Evolutionary conservation across 2,888 invertebrate genomes (phyloP), one percentile per base, ranked within the genome.

Genomic region (Drosophila niveifrons): DNA sequence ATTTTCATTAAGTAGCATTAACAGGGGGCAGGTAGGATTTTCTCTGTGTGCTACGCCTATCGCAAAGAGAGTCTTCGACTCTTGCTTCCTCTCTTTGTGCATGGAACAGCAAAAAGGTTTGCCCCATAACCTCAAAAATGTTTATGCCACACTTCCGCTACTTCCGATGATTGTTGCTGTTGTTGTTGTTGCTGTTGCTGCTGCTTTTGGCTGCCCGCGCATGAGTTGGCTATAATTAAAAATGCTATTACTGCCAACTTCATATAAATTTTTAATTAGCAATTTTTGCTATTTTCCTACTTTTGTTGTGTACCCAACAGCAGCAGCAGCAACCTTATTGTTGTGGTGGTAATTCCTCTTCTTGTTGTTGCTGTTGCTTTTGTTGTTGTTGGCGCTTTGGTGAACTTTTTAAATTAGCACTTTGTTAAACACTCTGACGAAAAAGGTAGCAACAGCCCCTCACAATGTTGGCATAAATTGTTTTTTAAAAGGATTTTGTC

Each of bases 261-360:
- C 88, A 88, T 89, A 91, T 91, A 91, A 88, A 91, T 91, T 91
- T 91, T 91, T 91, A 91, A 91, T 91, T 91, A 91, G 91, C 88
- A 90, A 90, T 90, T 91, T 90, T 90, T 90, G 90, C 91, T 91
- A 90, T 90, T 90, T 89, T 89, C 80, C 91, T 89, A 89, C 90
- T 86, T 82, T 87, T 87, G 81, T 83, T 72, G 70, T 63, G 57
- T 47, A 57, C 57, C 57, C 58, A 65, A 36, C 51, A 41, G 15
- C 47, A 52, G 15, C 58, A 23, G 13, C 58, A 29, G 29, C 50
- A 59, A 34, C 52, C 58, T 62, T 67, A 67, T 72, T 66, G 79
- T 84, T 75, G 72, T 75, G 74, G 68, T 71, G 68, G 52, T 72
- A 23, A 23, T 23, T 23, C 23, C 23, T 67, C 69, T 77, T 55